phyloP scores from a whole-genome alignment of 2,797 vertebrate genomes.

The Cuculus canorus region DNA sequence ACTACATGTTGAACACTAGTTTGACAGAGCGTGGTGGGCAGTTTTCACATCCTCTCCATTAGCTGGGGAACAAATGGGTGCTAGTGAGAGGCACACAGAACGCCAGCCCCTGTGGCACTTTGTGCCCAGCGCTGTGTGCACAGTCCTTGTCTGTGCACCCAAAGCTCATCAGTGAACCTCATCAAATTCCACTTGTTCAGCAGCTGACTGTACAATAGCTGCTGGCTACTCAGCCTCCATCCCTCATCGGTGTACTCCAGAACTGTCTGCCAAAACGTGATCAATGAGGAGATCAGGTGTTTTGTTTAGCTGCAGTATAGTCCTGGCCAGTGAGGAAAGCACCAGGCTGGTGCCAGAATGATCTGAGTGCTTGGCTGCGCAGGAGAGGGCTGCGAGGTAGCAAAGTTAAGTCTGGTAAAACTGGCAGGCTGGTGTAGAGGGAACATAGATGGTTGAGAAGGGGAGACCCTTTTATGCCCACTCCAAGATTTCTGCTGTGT shows the following conservation, averaged over 20 bases:
- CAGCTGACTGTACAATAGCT: background rate
- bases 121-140: accelerated
- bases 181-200: background rate
- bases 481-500: background rate
- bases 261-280: background rate
- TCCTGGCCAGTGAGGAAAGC: background rate
- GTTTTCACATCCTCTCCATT: background rate
- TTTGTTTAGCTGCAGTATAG: background rate
- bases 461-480: background rate
- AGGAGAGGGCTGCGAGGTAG: background rate
- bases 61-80: background rate
- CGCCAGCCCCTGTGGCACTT: accelerated
- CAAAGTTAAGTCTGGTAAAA: background rate
- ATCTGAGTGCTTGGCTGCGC: background rate
- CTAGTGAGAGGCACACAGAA: background rate
- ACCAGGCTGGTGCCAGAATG: background rate
- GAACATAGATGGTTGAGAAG: background rate
- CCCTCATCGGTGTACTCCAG: background rate
- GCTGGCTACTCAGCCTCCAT: background rate
- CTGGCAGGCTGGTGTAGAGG: background rate
- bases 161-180: background rate
- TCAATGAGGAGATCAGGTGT: background rate
- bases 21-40: background rate
- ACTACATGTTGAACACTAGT: background rate
- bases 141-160: background rate